Base-by-base conservation (phyloP, 2,888 invertebrate genomes). In the Neoascia interrupta region DNA sequence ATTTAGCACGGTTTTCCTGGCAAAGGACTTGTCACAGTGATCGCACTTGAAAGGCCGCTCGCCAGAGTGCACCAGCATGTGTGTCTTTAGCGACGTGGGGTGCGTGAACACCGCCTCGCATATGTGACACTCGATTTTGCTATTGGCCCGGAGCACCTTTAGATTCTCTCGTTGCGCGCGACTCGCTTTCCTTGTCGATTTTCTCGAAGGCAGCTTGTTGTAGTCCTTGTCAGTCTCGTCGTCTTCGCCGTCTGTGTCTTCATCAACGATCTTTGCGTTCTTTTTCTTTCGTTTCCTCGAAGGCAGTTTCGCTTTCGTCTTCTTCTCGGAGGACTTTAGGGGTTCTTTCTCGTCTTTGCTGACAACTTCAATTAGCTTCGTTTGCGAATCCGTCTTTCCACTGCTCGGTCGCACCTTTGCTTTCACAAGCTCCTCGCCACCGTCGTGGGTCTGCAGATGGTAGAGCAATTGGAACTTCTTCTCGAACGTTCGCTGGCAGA, bases 361-460 rank as follows among this genome's bases (percentile, higher is more conserved):
- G 5, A 6, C 31, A 5, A 1, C 13, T 6, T 39, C 39, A 5
- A 1, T 21, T 0, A 6, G 0, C 13, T 16, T 45, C 11, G 1
- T 39, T 26, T 41, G 23, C n/a, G 19, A 31, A 8, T 8, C 37
- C 1, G 19, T 6, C 18, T 23, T 51, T 1, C 61, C 73, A 8
- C 3, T 3, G 10, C 41, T 49, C 1, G 69, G 39, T 28, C 68
- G 64, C 1, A 74, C 37, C 39, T 72, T 81, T 1, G 81, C 66
- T 36, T 81, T 64, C 1, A 80, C 45, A 1, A 82, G 36, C 11
- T 56, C 74, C 11, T 81, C 81, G 1, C 69, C 72, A 45, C 70
- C 63, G 19, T 75, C 81, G 21, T 82, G 82, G 2, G 79, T 80
- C 34, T 82, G 82, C 49, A 82, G 47, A 28, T 82, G 82, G 23